These are phyloP conservation scores for Lutjanus campechanus DNA, from an alignment of 2,797 vertebrate species.

Conservation along the genomic window DNA sequence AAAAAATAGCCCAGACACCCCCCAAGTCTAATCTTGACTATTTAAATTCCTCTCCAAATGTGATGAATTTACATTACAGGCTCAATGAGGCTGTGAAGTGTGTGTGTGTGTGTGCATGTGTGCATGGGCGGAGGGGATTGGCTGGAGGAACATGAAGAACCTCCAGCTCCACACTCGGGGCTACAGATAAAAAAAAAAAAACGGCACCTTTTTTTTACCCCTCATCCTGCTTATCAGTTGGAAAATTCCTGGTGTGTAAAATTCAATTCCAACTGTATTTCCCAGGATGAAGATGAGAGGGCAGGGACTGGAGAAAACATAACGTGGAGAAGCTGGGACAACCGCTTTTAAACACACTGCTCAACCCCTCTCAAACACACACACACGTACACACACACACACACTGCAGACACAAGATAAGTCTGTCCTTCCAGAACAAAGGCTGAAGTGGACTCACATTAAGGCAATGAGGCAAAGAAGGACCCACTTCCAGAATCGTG, in stretches of 20 bases:
- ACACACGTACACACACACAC: background rate
- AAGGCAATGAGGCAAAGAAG: slow-evolving; percentile 35
- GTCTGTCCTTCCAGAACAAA: slow-evolving; percentile 34
- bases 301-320: slow-evolving; percentile 45
- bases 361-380: slow-evolving; percentile 12
- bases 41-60: slow-evolving; percentile 47
- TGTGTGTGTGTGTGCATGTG: background rate
- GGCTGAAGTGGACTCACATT: slow-evolving; percentile 33
- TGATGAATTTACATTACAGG: slow-evolving; percentile 27
- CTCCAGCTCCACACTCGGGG: slow-evolving; percentile 41
- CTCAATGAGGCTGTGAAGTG: slow-evolving; percentile 32
- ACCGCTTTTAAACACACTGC: slow-evolving; percentile 28
- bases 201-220: slow-evolving; percentile 30
- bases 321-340: slow-evolving; percentile 39
- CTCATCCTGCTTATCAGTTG: slow-evolving; percentile 65
- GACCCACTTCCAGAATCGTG: slow-evolving; percentile 14
- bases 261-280: slow-evolving; percentile 74
- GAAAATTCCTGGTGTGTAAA: slow-evolving; percentile 81
- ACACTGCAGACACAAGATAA: slow-evolving; percentile 39
- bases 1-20: no score
- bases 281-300: slow-evolving; percentile 53
- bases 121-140: slow-evolving; percentile 10
- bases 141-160: slow-evolving; percentile 36
- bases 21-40: slow-evolving; percentile 1
- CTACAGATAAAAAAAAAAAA: slow-evolving; percentile 45